Evolutionary conservation across 2,797 vertebrate species (phyloP).

Genomic region (Otus scops): DNA sequence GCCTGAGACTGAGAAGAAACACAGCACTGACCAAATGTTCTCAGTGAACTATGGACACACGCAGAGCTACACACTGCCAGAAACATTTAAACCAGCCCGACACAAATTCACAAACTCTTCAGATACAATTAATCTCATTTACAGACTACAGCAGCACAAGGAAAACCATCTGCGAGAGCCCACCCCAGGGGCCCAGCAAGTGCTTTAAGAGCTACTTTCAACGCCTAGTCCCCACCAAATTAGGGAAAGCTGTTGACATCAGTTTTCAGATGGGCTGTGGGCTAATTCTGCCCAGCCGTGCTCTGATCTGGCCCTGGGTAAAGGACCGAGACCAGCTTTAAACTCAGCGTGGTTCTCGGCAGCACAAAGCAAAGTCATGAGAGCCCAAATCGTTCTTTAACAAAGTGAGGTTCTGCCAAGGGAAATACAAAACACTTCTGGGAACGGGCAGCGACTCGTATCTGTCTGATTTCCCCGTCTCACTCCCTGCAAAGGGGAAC

Average conservation of each 20-base stretch:
- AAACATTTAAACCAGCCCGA: background rate
- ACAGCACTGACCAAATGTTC: background rate
- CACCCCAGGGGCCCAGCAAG: background rate
- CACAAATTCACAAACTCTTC: background rate
- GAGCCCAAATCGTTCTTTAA: background rate
- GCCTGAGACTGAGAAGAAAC: conserved; percentile 65
- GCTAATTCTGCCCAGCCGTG: background rate
- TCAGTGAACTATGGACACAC: accelerated
- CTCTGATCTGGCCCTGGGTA: background rate
- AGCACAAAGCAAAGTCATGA: background rate
- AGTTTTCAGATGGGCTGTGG: background rate
- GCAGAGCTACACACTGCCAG: background rate
- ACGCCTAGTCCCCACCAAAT: accelerated
- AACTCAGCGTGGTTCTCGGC: background rate
- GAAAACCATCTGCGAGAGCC: background rate
- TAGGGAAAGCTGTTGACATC: background rate
- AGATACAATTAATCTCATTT: background rate
- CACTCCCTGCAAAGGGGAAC: background rate
- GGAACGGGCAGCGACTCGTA: background rate
- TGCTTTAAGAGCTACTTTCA: background rate
- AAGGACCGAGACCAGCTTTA: background rate
- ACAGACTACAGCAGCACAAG: background rate
- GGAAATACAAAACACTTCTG: background rate
- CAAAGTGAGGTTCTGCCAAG: accelerated
- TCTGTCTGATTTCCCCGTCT: background rate